These are phyloP conservation scores for Enteromius paludinosus DNA, from an alignment of 2,797 vertebrate species.

Conservation along the genomic window DNA sequence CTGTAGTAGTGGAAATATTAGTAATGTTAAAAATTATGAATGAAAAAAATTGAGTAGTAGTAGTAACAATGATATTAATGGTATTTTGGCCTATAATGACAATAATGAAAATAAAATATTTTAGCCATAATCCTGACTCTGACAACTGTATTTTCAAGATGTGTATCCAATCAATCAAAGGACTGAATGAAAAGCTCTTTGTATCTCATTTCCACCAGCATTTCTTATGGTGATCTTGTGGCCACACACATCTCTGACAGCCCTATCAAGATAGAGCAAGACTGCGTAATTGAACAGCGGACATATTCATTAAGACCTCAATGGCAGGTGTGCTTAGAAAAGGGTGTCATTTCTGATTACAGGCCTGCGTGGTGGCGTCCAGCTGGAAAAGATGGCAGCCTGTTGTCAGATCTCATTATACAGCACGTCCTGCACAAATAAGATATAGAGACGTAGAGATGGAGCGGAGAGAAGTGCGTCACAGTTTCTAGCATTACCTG, in stretches of 20 bases:
- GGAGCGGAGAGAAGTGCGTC: background rate
- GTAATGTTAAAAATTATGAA: too few relatives aligned
- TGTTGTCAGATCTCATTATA: conserved; percentile 91
- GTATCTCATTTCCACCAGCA: background rate
- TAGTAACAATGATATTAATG: background rate
- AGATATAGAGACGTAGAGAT: conserved; percentile 26
- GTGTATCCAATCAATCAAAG: background rate
- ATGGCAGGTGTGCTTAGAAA: conserved; percentile 77
- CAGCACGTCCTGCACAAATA: conserved; percentile 69
- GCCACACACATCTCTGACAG: conserved; percentile 47
- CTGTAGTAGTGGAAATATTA: too few relatives aligned
- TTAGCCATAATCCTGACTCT: background rate
- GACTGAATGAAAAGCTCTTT: background rate
- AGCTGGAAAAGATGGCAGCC: conserved; percentile 82
- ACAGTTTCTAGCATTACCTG: conserved; percentile 35
- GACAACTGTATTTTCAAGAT: background rate
- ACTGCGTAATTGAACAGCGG: conserved; percentile 72
- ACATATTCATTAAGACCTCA: conserved; percentile 78
- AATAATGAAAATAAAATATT: background rate
- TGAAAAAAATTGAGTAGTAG: background rate
- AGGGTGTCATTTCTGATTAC: conserved; percentile 92
- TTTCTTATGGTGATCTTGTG: conserved; percentile 2
- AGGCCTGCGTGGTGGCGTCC: conserved; percentile 70
- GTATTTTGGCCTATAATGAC: background rate
- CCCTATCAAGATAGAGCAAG: conserved; percentile 28